Percentiles rank a stretch among this genome's conserved stretches.
Conservation (phyloP, 2,797 vertebrate genomes). For the Enteromius treurensis region DNA sequence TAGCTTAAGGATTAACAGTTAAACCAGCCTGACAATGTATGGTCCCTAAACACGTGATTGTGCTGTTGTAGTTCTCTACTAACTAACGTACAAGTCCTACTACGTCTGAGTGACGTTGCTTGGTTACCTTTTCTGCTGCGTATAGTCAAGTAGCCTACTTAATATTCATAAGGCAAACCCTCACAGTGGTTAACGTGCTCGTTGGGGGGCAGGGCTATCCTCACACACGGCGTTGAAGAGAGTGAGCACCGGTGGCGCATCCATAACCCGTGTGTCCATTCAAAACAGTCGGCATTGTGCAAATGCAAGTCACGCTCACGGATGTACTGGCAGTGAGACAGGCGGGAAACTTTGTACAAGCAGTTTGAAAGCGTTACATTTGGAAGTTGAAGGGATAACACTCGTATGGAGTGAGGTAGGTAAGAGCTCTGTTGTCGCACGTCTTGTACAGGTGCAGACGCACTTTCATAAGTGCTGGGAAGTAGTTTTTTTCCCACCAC, state of each 20-base stretch:
- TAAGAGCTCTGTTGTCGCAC: background rate
- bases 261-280: background rate
- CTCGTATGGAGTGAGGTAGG: conserved; percentile 37
- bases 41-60: conserved; percentile 21
- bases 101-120: background rate
- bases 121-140: conserved; percentile 2
- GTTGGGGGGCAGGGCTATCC: conserved; percentile 18
- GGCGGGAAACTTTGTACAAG: background rate
- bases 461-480: background rate
- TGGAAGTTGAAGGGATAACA: background rate
- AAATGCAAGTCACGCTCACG: background rate
- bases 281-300: conserved; percentile 14
- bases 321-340: background rate
- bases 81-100: background rate
- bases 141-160: background rate
- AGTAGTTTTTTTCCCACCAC: background rate
- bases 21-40: background rate
- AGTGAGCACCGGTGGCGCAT: conserved; percentile 12
- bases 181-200: background rate
- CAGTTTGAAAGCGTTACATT: background rate
- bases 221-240: conserved; percentile 11
- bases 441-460: conserved; percentile 26
- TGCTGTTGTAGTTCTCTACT: conserved; percentile 23
- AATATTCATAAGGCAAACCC: conserved; percentile 23
- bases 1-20: background rate